Evolutionary conservation across 2,888 invertebrate genomes (phyloP).

Genomic region (Nephrocerus scutellatus): DNA sequence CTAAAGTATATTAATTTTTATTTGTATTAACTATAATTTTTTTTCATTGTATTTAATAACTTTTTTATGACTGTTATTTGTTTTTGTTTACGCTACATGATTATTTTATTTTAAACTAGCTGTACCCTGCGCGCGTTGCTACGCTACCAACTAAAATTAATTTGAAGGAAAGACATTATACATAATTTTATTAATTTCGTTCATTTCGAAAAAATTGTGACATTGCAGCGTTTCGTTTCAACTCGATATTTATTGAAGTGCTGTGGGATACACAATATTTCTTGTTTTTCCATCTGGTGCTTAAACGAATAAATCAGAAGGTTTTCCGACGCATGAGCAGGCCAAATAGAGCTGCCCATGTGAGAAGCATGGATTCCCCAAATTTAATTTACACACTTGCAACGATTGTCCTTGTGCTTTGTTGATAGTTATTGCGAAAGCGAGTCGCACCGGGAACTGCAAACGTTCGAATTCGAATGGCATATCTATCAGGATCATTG

Average conservation of each 20-base stretch:
- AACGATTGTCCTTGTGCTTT: constrained; percentile 5
- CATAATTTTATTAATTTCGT: constrained; percentile 1
- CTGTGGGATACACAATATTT: constrained; percentile 8
- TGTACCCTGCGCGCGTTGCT: no score
- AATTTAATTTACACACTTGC: constrained; percentile 6
- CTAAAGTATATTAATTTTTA: no score
- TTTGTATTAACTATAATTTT: no score
- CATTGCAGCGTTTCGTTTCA: constrained; percentile 3
- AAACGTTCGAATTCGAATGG: constrained; percentile 32
- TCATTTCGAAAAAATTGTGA: constrained; percentile 4
- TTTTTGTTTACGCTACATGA: no score
- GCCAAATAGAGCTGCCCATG: constrained; percentile 33
- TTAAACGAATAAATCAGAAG: constrained; percentile 14
- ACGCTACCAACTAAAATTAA: no score
- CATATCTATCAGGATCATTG: constrained; percentile 33
- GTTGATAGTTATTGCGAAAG: constrained; percentile 23
- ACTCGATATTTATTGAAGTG: constrained; percentile 5
- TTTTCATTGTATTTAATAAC: no score
- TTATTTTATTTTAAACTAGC: no score
- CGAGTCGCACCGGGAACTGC: constrained; percentile 32
- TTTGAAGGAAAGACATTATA: no score
- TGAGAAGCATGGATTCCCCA: constrained; percentile 24
- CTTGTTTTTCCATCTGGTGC: constrained; percentile 12
- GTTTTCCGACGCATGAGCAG: constrained; percentile 25
- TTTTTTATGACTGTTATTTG: no score